phyloP scores from a whole-genome alignment of 2,888 invertebrate species.

The Oxytorus armatus region DNA sequence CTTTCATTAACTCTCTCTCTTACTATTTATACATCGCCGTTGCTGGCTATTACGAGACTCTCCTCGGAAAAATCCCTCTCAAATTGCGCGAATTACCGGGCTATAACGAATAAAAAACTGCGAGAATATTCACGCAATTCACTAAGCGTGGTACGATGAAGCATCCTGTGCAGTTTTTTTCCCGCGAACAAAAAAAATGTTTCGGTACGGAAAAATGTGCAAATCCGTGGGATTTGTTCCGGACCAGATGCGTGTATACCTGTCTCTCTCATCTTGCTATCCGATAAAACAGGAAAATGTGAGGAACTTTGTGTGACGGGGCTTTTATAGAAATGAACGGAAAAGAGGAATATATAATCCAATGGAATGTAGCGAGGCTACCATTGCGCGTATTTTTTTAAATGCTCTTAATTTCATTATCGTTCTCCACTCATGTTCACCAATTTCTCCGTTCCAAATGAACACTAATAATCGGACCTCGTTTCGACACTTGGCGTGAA shows the following conservation, averaged over 20 bases:
- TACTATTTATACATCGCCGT: background rate
- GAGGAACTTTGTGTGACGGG: background rate
- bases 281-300: background rate
- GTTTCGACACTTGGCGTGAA: no score
- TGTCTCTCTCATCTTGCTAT: background rate
- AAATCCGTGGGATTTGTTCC: background rate
- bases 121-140: constrained; percentile 35
- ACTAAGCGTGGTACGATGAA: background rate
- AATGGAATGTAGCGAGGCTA: background rate
- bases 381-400: background rate
- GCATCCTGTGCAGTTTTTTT: background rate
- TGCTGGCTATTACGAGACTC: constrained; percentile 28
- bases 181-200: constrained; percentile 2
- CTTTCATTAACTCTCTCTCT: constrained; percentile 10
- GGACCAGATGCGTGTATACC: background rate
- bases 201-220: background rate
- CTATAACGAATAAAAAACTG: constrained; percentile 43
- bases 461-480: constrained; percentile 12
- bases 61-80: constrained; percentile 41
- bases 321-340: background rate
- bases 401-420: background rate
- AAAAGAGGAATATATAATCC: constrained; percentile 4
- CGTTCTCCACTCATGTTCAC: background rate
- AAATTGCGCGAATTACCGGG: constrained; percentile 50
- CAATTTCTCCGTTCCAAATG: background rate